Evolutionary conservation across 2,797 vertebrate genomes (phyloP).

Genomic region (Crocidura indochinensis): DNA sequence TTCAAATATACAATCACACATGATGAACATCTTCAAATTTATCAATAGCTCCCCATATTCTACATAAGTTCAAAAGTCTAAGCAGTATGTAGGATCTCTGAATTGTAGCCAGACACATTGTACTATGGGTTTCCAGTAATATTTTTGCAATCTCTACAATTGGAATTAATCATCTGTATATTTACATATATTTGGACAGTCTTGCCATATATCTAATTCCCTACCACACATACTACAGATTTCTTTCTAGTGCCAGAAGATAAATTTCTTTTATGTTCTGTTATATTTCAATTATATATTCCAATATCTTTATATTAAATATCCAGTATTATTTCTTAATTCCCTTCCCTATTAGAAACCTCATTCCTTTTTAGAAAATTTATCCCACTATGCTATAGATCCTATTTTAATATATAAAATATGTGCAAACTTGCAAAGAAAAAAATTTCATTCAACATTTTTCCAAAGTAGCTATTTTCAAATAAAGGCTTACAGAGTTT

Average conservation of each 20-base stretch:
- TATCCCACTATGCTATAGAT: background rate
- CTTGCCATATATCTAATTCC: background rate
- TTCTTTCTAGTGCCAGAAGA: background rate
- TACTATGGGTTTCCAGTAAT: too few species aligned
- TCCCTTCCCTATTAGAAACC: background rate
- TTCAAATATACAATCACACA: too few species aligned
- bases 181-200: background rate
- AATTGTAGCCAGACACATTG: too few species aligned
- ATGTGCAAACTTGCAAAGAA: background rate
- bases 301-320: too few species aligned
- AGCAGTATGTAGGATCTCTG: too few species aligned
- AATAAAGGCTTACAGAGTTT: background rate
- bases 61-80: too few species aligned
- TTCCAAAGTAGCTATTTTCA: background rate
- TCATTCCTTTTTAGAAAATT: background rate
- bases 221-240: background rate
- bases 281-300: too few species aligned
- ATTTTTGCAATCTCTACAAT: too few species aligned
- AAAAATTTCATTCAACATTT: background rate
- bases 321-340: background rate
- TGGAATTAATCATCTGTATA: too few species aligned
- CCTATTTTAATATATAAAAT: background rate
- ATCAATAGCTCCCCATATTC: too few species aligned
- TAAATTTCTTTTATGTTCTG: too few species aligned
- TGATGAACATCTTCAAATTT: too few species aligned